A percentile compares a stretch with the other conserved stretches of the same genome.
Evolutionary conservation across 2,797 vertebrate genomes (phyloP).

Genomic region (Rhincodon typus): DNA sequence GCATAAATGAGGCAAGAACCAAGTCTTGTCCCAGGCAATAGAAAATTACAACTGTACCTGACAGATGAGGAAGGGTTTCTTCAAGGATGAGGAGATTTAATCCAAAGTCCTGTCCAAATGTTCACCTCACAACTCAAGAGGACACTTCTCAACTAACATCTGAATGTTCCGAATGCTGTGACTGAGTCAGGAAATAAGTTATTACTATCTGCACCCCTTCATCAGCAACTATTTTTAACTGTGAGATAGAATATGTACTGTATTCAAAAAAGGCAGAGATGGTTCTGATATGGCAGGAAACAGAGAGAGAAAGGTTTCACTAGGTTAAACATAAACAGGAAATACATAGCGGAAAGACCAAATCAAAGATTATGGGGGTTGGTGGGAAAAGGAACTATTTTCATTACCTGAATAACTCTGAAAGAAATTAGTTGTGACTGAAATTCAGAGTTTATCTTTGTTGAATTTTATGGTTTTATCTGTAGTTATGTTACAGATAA

Average conservation of each 20-base stretch:
- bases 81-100: background rate
- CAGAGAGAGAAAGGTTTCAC: constrained; percentile 7
- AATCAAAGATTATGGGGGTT: too few relatives aligned
- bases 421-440: background rate
- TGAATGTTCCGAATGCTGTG: background rate
- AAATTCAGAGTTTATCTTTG: background rate
- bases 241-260: too few relatives aligned
- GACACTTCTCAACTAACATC: background rate
- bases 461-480: background rate
- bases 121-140: background rate
- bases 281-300: background rate
- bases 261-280: background rate
- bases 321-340: constrained; percentile 12
- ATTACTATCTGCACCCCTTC: background rate
- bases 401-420: background rate
- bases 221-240: constrained; percentile 26
- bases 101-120: background rate
- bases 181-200: background rate
- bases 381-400: too few relatives aligned
- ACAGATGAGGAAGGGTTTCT: background rate
- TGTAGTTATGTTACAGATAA: background rate
- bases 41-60: background rate
- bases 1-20: background rate
- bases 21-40: background rate
- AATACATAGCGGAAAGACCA: background rate